Base-by-base conservation (phyloP, 2,888 invertebrate genomes). In the Lathronympha strigana region DNA sequence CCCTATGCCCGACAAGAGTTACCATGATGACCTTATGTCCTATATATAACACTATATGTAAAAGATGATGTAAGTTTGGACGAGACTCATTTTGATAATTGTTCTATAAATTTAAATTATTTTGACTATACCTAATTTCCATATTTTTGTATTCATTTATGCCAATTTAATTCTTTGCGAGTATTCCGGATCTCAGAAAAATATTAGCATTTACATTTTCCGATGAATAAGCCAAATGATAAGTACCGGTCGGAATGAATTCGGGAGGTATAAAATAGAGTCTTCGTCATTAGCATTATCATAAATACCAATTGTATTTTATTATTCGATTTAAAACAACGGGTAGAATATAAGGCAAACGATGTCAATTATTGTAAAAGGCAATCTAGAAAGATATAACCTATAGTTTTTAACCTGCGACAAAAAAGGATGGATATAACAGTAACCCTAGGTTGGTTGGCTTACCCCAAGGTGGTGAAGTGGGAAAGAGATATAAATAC, bases 101-200 rank as follows among this genome's bases (percentile, higher is more conserved):
- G 13, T 9, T 33, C 3, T 33, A 33, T 8, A 11, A 8, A 33
- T 33, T 11, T 21, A 21, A 11, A 43, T 45, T 4, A 17, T 33
- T 19, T 33, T 51, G 33, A n/a, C 31, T 1, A 23, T 19, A 40
- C 55, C 40, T 50, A 40, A 40, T 63, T 57, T 63, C 31, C 50
- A 33, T 43, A 5, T 50, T 57, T 43, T 43, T 31, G 5, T 50
- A 63, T 63, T 63, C 63, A 63, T 62, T 54, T 54, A 62, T 63
- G 57, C 33, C 63, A 63, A 63, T 57, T 63, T 50, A 38, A 63
- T 57, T 49, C 55, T 57, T 49, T 28, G 40, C 40, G 55, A 63
- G 31, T 50, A 57, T 63, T 57, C 43, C 40, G 49, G 49, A 63
- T 55, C 38, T 55, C 54, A 40, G 63, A 50, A 57, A 63, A 57